Evolutionary conservation across 2,888 invertebrate genomes (phyloP), one percentile per base, ranked within the genome.

Genomic region (Rapana venosa): DNA sequence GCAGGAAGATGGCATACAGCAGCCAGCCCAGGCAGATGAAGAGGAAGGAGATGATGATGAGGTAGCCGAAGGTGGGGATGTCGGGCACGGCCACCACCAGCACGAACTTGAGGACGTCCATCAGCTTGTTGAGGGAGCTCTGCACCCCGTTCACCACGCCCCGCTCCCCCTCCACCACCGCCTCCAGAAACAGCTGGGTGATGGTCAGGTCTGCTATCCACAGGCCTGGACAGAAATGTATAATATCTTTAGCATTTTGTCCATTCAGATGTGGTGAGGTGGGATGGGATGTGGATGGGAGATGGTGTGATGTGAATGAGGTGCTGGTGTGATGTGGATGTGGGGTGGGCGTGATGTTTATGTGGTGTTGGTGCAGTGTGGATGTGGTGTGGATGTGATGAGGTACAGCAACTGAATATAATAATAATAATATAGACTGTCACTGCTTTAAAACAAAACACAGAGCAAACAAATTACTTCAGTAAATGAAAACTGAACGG

Each of bases 191-290:
- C 36, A 96, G 94, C 94, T 97, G 97, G 30, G 96, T 97, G 32
- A 97, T 96, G 2, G 96, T 96, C 90, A 97, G 93, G 93, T 97
- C 97, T 6, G 96, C 96, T 88, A 97, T 94, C 97, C 97, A 97
- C 70, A 97, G 93, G 30, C 97, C 97, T 97, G 93, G 1, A 35
- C 20, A 36, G 4, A 81, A 32, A 86, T 13, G 13, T 5, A 47
- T 47, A 47, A 2, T 5, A 8, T 47, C 47, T 47, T 47, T 8
- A 47, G 47, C 8, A 47, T 47, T 47, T 47, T 47, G 47, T 47
- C 4, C 47, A 8, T 47, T 47, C 47, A 47, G 70, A n/a, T 74
- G n/a, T 74, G 70, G 26, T 74, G n/a, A n/a, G 70, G n/a, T 74
- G n/a, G 4, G 70, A n/a, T n/a, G n/a, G 2, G 70, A 74, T 74